Conservation (phyloP, 2,113 vertebrate species). For the Nestor notabilis region DNA sequence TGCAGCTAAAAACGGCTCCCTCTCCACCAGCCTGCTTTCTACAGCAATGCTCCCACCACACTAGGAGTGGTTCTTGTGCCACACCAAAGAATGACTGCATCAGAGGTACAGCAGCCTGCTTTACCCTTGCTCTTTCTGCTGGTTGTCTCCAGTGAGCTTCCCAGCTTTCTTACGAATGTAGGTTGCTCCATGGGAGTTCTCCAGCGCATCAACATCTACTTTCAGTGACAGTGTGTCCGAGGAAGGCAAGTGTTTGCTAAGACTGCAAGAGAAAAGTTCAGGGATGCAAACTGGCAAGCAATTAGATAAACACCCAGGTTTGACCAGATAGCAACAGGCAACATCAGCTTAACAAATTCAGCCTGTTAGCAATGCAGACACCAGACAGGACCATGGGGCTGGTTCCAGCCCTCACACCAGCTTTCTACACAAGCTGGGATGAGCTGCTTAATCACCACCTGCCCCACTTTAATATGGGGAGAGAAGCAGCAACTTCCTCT, state of each 20-base stretch:
- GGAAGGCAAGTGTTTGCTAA: conserved; percentile 95
- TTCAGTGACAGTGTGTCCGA: conserved; percentile 93
- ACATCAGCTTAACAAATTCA: not conserved
- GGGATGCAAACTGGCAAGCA: conserved; percentile 55
- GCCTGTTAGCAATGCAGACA: not conserved
- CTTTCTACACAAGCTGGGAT: not conserved
- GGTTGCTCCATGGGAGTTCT: conserved; percentile 96
- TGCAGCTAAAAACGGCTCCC: not conserved
- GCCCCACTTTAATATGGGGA: not conserved
- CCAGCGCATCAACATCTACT: conserved; percentile 94
- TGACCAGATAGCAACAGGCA: not conserved
- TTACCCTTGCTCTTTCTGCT: conserved; percentile 90
- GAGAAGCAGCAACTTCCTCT: not conserved
- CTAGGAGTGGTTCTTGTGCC: not conserved
- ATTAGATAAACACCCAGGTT: not conserved
- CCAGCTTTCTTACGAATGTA: conserved; percentile 92
- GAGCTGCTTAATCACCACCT: not conserved
- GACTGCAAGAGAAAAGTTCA: conserved; percentile 76
- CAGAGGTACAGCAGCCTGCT: not conserved
- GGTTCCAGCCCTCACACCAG: not conserved
- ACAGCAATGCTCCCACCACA: not conserved
- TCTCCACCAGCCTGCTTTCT: not conserved
- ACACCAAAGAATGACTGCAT: not conserved
- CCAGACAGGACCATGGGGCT: not conserved
- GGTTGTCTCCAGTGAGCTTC: conserved; percentile 86